phyloP scores from a whole-genome alignment of 2,113 vertebrate species.

The Pachycephala philippinensis region DNA sequence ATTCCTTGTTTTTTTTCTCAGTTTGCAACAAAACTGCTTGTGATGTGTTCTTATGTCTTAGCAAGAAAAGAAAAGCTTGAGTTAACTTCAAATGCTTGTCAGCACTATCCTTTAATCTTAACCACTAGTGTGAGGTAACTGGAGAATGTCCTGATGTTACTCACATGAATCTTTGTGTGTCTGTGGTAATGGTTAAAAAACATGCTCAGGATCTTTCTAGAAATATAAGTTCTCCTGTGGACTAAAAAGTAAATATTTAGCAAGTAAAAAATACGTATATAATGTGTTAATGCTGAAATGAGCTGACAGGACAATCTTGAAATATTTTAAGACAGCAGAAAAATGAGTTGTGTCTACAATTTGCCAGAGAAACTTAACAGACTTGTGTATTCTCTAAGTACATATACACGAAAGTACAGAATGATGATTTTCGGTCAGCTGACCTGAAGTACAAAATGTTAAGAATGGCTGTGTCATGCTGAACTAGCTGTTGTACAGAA shows the following conservation, averaged over 20 bases:
- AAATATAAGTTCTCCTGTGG: background rate
- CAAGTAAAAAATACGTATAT: background rate
- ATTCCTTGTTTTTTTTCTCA: background rate
- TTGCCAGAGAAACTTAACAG: background rate
- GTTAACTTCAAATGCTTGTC: background rate
- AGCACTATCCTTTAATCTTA: background rate
- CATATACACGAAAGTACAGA: rapidly evolving
- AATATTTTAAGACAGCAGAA: background rate
- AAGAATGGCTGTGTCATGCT: background rate
- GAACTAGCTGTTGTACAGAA: background rate
- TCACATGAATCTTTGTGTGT: background rate
- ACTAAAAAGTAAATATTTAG: background rate
- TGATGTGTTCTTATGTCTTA: background rate
- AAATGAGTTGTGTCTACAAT: background rate
- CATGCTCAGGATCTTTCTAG: background rate
- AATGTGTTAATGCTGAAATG: background rate
- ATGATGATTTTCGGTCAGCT: background rate
- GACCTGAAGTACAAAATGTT: background rate
- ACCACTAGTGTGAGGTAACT: background rate
- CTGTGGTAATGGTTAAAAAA: background rate
- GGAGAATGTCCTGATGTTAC: background rate
- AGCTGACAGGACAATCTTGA: background rate
- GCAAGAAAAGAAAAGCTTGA: background rate
- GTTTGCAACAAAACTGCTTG: background rate
- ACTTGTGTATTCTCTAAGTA: background rate